Conservation (phyloP, 2,888 invertebrate genomes). For the Cerastis leucographa region DNA sequence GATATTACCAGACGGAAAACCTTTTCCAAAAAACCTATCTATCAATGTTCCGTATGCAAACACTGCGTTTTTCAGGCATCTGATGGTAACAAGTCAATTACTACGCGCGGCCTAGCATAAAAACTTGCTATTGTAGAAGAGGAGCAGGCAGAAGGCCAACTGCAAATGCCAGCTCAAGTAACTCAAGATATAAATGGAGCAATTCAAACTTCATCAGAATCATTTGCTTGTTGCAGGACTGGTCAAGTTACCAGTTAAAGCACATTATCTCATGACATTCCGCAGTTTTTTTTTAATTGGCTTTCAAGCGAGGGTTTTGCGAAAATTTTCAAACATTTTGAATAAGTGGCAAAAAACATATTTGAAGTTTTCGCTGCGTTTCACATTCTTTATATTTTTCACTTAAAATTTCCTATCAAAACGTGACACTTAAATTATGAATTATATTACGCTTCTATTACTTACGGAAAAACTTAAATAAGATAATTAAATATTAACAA, state of each 20-base stretch:
- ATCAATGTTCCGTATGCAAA: slow-evolving; percentile 13
- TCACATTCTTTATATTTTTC: no score
- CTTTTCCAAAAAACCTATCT: background rate
- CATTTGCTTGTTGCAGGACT: background rate
- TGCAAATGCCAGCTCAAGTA: background rate
- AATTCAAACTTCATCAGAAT: background rate
- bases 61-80: slow-evolving; percentile 16
- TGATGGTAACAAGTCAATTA: slow-evolving; percentile 53
- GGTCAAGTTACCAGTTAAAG: background rate
- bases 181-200: background rate
- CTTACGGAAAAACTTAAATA: no score
- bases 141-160: slow-evolving; percentile 8
- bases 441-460: no score
- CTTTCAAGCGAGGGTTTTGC: background rate
- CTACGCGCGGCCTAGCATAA: slow-evolving; percentile 52
- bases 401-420: no score
- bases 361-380: no score
- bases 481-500: no score
- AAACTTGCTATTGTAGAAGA: slow-evolving; percentile 3
- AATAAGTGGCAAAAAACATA: background rate
- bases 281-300: background rate
- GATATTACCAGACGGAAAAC: background rate
- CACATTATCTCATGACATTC: background rate
- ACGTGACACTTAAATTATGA: no score
- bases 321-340: background rate